Evolutionary conservation across 2,797 vertebrate genomes (phyloP), one percentile per base, ranked within the genome.

Genomic region (Catostomus latipinnis): DNA sequence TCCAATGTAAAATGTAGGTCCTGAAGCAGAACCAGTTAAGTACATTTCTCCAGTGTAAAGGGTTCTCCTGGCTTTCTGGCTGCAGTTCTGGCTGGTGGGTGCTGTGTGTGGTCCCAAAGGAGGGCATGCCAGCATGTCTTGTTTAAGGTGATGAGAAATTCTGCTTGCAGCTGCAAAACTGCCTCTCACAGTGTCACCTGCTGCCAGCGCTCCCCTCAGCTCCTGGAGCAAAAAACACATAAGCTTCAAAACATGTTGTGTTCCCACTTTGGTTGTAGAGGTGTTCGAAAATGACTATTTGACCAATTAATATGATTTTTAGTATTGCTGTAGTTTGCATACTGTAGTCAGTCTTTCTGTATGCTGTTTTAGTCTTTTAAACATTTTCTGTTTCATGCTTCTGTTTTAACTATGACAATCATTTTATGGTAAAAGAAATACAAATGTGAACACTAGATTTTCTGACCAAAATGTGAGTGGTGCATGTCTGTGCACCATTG

Each of bases 141-240:
- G 1, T 34, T 3, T 34, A 86, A 90, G 90, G 89, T 93, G 93
- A 93, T 91, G 88, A 90, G 90, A 91, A 92, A 93, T 93, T 92
- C 92, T 93, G 90, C 91, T 90, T 86, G 82, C 86, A 85, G 86
- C 91, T 90, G 91, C 90, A 91, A 14, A 57, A 70, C 54, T 88
- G 91, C 89, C 91, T 83, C 86, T 90, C 89, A 89, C 79, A 88
- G 89, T 89, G 91, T 93, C 90, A 91, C 88, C 89, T 89, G 89
- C 87, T 91, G 89, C 89, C 57, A 18, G 50, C 67, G 86, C 67
- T 52, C 67, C 7, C 4, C 14, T 18, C 22, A 16, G 22, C 50
- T 54, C 66, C 16, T 1, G 4, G 11, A 34, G 10, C 50, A 48
- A 8, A 34, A 74, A 56, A 76, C 61, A 57, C 68, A 46, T 56